Evolutionary conservation across 2,113 vertebrate genomes (phyloP), one percentile per base, ranked within the genome.

Genomic region (Bufo bufo): DNA sequence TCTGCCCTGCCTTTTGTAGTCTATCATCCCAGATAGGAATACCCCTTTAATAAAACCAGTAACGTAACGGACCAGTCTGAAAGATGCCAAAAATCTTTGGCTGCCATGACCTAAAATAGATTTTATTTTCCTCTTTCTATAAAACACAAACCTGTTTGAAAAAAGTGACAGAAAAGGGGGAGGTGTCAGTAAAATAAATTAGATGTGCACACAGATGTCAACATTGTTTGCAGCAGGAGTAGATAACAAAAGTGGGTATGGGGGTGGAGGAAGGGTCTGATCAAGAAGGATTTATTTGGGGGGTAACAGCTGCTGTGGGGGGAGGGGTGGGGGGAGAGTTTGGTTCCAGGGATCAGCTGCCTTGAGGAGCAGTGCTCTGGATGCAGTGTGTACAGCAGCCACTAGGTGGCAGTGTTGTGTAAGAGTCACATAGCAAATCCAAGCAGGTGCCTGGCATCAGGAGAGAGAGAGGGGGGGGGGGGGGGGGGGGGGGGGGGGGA

Each of bases 101-200:
- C 56, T 88, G 81, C 87, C n/a, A 3, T 88, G 87, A 52, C 81
- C 87, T 88, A 88, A 88, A 88, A 88, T 88, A 84, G 71, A 88
- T 88, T 88, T 88, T 88, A 88, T 88, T 88, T 74, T 75, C 50
- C 77, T 78, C 81, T 77, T 77, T 54, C 86, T 88, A 88, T 88
- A 88, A 84, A 88, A 88, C 80, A 88, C 86, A 75, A 87, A 80
- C 49, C 56, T 49, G 74, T 82, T 84, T 23, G 23, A 20, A 74
- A 66, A 88, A 88, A 84, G 80, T 66, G 79, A 87, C 66, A 88
- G 59, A 65, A 79, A 88, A 74, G 47, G 58, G 72, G 58, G n/a
- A 52, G 47, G 45, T 45, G n/a, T 66, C 20, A 88, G 72, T 50
- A 52, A 65, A 88, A 88, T 88, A 88, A 88, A 88, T 88, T 69